Base-by-base conservation (phyloP, 92 coral and sea anemone species). In the Diadumene lineata region DNA sequence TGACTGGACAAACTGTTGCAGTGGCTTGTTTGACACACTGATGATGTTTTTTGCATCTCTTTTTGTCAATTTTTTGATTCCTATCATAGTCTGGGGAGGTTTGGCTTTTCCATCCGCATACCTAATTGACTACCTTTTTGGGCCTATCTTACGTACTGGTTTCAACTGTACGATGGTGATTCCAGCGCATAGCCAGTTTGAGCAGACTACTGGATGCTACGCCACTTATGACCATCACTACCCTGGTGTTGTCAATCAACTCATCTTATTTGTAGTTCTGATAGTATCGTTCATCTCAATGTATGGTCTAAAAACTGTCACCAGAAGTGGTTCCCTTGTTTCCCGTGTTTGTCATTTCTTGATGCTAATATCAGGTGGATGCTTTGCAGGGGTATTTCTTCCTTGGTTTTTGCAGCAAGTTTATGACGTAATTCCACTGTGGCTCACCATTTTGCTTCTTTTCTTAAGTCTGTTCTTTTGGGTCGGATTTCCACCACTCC, bases 381-480 rank as follows among this genome's bases (percentile, higher is more conserved):
- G 72, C 53, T 64, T 82, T 53, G 87, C 72, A 10, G 61, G 81
- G 66, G 74, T 77, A 0, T 84, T 85, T 61, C 69, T 91, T 1
- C 97, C 97, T 0, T 91, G 97, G 97, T 72, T 91, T 34, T 56
- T 91, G 62, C 90, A 90, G 48, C 96, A 90, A 74, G 84, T 86
- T 58, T 13, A 65, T 38, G 75, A 82, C 23, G 82, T 74, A 19
- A 70, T 84, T 11, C 94, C 98, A 18, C 10, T 61, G 11, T 82
- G 90, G 84, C 83, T 87, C 21, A 85, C 77, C 38, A 71, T 82
- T 71, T 57, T 85, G n/a, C 77, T 84, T 22, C 60, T 91, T 19
- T 78, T 51, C 70, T 68, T 91, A 34, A 88, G 93, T 55, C 25
- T 88, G 46, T 74, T 91, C 62, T 91, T 91, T 68, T 91, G 97